Conservation (phyloP, 1,140 invertebrate genomes). For the Tetragnatha versicolor region DNA sequence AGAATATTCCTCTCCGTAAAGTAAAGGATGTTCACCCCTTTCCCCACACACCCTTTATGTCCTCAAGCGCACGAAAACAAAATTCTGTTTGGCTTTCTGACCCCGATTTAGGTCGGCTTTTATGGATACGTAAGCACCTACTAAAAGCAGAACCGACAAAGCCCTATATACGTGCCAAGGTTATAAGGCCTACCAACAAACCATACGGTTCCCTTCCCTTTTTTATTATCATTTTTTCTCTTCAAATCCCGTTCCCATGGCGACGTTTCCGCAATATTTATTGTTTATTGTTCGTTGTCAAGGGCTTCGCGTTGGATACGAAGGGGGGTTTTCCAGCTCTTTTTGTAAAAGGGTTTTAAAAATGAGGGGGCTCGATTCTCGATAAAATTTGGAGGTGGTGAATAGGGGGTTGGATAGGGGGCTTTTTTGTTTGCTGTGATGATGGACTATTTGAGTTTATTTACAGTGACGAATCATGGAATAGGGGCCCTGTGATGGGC, state of each 20-base stretch:
- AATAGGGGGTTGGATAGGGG: too few relatives aligned
- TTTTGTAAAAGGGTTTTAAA: neutral
- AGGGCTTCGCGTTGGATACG: neutral
- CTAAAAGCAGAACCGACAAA: neutral
- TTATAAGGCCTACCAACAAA: too few relatives aligned
- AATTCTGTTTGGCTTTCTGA: neutral
- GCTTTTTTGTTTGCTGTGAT: too few relatives aligned
- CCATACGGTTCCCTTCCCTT: constrained; percentile 12
- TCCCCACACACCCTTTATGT: neutral
- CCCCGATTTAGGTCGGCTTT: neutral
- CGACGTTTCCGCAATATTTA: neutral
- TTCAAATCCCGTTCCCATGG: neutral
- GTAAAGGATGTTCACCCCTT: too few relatives aligned
- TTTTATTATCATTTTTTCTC: too few relatives aligned
- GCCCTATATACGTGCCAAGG: neutral
- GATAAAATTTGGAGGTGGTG: too few relatives aligned
- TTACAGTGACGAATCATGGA: too few relatives aligned
- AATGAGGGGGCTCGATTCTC: neutral
- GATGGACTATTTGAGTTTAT: too few relatives aligned
- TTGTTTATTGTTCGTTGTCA: neutral
- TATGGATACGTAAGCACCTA: too few relatives aligned
- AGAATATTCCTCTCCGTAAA: too few relatives aligned
- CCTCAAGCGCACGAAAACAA: too few relatives aligned
- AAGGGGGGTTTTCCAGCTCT: neutral
- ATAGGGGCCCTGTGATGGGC: too few relatives aligned